Conservation (phyloP, 2,888 invertebrate genomes). For the Heliconius charithonia region DNA sequence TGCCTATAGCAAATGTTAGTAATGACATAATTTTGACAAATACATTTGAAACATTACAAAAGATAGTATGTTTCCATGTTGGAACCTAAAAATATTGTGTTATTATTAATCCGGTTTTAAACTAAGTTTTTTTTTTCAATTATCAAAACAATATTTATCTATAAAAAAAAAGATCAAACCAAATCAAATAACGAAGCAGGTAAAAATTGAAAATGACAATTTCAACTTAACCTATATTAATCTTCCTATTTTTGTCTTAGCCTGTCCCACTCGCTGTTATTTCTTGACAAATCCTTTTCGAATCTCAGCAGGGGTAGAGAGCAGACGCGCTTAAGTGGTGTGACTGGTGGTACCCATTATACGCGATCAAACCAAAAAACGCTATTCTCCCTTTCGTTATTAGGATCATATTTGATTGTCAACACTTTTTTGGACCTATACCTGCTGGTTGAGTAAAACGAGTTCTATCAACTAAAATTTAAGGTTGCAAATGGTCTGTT, state of each 20-base stretch:
- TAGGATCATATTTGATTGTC: constrained; percentile 65
- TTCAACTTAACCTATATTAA: constrained; percentile 41
- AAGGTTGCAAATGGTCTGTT: constrained; percentile 71
- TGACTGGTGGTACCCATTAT: constrained; percentile 54
- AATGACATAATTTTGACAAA: background rate
- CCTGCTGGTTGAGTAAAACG: constrained; percentile 64
- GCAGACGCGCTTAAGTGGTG: constrained; percentile 61
- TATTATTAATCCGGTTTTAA: too few relatives aligned
- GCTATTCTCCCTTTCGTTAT: constrained; percentile 48
- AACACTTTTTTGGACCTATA: constrained; percentile 55
- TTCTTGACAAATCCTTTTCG: constrained; percentile 66
- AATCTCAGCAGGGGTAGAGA: constrained; percentile 74
- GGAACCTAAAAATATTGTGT: background rate
- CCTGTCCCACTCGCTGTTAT: constrained; percentile 51
- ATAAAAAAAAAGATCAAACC: constrained; percentile 4
- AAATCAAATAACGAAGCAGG: constrained; percentile 16
- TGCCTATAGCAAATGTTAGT: background rate
- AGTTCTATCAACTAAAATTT: constrained; percentile 66
- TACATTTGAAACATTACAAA: background rate
- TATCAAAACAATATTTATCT: background rate
- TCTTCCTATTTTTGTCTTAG: constrained; percentile 46
- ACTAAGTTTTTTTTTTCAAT: background rate
- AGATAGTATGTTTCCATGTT: background rate
- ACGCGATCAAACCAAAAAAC: constrained; percentile 41
- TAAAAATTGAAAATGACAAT: constrained; percentile 27